These are phyloP conservation scores for Chrysotoxum bicinctum DNA, from an alignment of 2,888 invertebrate genomes.

Conservation along the genomic window DNA sequence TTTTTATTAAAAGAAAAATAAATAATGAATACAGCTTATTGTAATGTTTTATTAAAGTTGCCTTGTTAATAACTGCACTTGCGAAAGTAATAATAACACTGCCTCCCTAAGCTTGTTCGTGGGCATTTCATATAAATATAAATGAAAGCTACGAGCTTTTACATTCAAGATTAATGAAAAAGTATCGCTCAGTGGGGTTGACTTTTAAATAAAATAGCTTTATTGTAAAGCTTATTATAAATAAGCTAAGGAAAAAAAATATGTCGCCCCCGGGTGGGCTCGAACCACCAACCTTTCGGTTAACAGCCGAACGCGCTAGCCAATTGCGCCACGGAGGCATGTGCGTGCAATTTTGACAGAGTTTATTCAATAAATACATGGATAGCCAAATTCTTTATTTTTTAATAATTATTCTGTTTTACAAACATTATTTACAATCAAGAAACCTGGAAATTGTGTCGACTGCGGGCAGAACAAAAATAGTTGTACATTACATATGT, in stretches of 20 bases:
- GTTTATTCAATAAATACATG: not conserved
- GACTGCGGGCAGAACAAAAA: too few species aligned
- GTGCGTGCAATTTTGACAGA: not conserved
- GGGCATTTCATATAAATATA: not conserved
- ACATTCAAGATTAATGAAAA: not conserved
- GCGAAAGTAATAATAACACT: not conserved
- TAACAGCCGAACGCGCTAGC: constrained; percentile 99
- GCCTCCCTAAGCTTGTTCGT: not conserved
- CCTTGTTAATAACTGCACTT: not conserved
- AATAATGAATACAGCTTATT: not conserved
- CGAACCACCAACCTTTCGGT: constrained; percentile 97
- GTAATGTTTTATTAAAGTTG: not conserved
- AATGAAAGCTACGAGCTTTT: too few species aligned
- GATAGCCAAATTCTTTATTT: not conserved
- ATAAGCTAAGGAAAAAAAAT: not conserved
- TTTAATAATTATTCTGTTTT: too few species aligned
- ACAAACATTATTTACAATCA: too few species aligned
- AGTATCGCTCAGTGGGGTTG: not conserved
- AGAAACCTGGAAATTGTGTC: too few species aligned
- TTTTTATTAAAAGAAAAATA: not conserved
- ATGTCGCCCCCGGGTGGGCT: constrained; percentile 48
- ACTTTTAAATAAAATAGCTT: not conserved
- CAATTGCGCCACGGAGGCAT: constrained; percentile 93
- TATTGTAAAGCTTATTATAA: not conserved
- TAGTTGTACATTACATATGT: too few species aligned